Base-by-base conservation (phyloP, 1,140 invertebrate species). In the Telenomus remus region DNA sequence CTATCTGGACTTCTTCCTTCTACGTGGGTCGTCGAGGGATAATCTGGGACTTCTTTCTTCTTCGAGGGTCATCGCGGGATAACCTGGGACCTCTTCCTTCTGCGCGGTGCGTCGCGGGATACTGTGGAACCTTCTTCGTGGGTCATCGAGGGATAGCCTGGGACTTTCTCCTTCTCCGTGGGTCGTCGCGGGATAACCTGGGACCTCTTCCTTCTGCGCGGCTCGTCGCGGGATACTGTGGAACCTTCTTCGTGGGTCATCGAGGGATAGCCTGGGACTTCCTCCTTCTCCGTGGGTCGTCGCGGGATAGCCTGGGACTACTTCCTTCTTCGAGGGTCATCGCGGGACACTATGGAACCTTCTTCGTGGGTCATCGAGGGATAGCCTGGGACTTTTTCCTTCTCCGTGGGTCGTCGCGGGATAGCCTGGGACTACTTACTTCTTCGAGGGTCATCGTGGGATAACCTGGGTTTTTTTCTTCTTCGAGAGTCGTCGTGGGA, bases 141-240 rank as follows among this genome's bases (percentile, higher is more conserved):
- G 44, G 44, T 15, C 44, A 6, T 47, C 15, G 12, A 7, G 44
- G 15, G 44, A 47, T 7, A 14, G n/a, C 16, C 11, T 14, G 12
- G 44, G 44, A 16, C n/a, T n/a, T n/a, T n/a, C n/a, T n/a, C 5
- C 44, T 15, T 47, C 44, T 47, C n/a, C 15, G 15, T 47, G 39
- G 39, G 44, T 15, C 44, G 6, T 47, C 15, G 39, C 6, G 44
- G 15, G 15, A 47, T 15, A 16, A 14, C 8, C 11, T 15, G 15
- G 15, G 13, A 47, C n/a, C n/a, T n/a, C n/a, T n/a, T n/a, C 44
- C 16, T 14, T 47, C 12, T 47, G 6, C 15, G 44, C 6, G 44
- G 44, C 6, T 15, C 44, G 14, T 47, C 44, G 11, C 16, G 44
- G 39, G 11, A 43, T 10, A 35, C 5, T 6, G 34, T 35, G 10